These are phyloP conservation scores for Leucophenga montana DNA, from an alignment of 2,888 invertebrate species.

Conservation along the genomic window DNA sequence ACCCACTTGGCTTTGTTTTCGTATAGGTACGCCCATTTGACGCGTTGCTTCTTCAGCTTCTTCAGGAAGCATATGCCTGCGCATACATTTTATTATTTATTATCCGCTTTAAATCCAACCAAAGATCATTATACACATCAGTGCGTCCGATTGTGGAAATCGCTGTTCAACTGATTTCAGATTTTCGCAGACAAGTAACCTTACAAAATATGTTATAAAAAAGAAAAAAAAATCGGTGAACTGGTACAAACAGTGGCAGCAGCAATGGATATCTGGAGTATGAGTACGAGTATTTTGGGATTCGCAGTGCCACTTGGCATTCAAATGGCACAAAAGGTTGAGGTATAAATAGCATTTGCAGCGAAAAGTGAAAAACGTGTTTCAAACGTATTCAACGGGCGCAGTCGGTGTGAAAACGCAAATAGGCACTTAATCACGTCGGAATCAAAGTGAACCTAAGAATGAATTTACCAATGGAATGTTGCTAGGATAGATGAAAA, in stretches of 20 bases:
- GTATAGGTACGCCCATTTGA: not conserved
- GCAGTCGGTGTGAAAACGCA: constrained; percentile 24
- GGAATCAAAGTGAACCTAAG: not conserved
- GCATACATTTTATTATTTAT: constrained; percentile 65
- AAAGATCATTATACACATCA: constrained; percentile 69
- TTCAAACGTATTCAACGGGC: constrained; percentile 14
- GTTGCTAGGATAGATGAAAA: not conserved
- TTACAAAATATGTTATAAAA: not conserved
- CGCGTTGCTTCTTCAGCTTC: constrained; percentile 7
- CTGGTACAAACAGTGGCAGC: not conserved
- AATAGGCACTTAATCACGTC: constrained; percentile 29
- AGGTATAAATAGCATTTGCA: constrained; percentile 14
- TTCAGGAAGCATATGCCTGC: constrained; percentile 24
- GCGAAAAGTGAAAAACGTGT: constrained; percentile 27
- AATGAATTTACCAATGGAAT: too few relatives aligned
- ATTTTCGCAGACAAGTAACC: constrained; percentile 46
- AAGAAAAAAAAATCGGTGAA: not conserved
- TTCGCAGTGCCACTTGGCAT: constrained; percentile 6
- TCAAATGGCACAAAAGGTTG: constrained; percentile 24
- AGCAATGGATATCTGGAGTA: constrained; percentile 17
- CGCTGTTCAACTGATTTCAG: constrained; percentile 68
- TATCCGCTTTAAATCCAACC: constrained; percentile 65
- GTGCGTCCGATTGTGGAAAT: constrained; percentile 69
- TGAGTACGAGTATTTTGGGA: constrained; percentile 3
- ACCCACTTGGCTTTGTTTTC: constrained; percentile 24